phyloP scores from a whole-genome alignment of 2,888 invertebrate genomes.

The Carabus problematicus region DNA sequence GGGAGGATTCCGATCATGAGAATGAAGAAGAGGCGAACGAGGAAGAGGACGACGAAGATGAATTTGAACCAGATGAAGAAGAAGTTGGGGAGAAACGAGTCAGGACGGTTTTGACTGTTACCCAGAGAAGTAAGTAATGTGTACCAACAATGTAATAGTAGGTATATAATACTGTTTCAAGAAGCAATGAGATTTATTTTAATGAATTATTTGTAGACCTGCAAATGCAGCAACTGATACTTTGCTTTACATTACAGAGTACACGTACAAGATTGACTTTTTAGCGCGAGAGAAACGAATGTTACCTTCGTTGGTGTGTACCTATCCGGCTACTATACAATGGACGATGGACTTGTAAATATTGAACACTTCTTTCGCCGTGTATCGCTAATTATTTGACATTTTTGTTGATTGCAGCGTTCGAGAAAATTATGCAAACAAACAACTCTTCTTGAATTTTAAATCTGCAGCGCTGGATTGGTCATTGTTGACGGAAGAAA shows the following conservation, averaged over 20 bases:
- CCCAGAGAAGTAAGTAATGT: neutral
- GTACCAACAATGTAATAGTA: neutral
- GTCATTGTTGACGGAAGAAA: constrained; percentile 55
- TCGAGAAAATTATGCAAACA: constrained; percentile 15
- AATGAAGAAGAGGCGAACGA: constrained; percentile 43
- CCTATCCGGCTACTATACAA: constrained; percentile 47
- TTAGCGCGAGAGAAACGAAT: constrained; percentile 34
- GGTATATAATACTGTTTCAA: neutral
- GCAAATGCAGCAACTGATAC: neutral
- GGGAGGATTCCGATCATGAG: constrained; percentile 42
- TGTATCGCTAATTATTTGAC: neutral
- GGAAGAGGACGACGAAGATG: constrained; percentile 21
- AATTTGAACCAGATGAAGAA: constrained; percentile 13
- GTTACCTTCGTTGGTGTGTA: constrained; percentile 8
- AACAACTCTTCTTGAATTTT: constrained; percentile 45
- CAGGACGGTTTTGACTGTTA: neutral
- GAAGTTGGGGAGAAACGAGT: neutral
- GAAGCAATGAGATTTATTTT: no score
- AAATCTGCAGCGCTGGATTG: constrained; percentile 47
- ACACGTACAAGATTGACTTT: constrained; percentile 29
- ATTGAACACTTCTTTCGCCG: constrained; percentile 9
- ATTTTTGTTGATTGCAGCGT: constrained; percentile 13
- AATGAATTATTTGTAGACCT: no score
- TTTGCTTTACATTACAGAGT: constrained; percentile 20
- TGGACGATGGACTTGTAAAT: constrained; percentile 56